Evolutionary conservation across 1,140 invertebrate genomes (phyloP).

Genomic region (Whitmania pigra): DNA sequence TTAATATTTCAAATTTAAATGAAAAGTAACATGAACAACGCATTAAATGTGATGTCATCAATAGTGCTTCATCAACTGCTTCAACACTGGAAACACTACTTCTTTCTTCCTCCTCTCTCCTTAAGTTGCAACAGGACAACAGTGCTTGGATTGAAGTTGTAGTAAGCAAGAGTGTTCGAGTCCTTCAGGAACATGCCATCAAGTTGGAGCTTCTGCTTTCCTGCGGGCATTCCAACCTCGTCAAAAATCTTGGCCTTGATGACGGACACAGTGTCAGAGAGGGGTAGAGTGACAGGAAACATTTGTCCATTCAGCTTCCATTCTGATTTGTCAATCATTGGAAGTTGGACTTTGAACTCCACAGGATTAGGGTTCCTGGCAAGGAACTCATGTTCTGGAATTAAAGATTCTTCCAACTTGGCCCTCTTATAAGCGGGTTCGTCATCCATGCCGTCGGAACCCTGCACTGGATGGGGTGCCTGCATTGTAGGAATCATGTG

Average conservation of each 20-base stretch:
- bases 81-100: conserved; percentile 46
- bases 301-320: conserved; percentile 88
- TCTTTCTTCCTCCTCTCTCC: conserved; percentile 93
- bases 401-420: conserved; percentile 77
- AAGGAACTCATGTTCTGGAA: conserved; percentile 73
- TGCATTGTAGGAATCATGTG: conserved; percentile 23
- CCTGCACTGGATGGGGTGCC: conserved; percentile 25
- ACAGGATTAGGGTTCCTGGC: conserved; percentile 60
- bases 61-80: no score
- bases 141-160: conserved; percentile 74
- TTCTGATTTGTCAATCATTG: conserved; percentile 77
- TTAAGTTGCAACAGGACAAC: conserved; percentile 81
- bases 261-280: conserved; percentile 64
- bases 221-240: conserved; percentile 74
- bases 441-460: conserved; percentile 48
- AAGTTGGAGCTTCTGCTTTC: conserved; percentile 88
- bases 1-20: no score
- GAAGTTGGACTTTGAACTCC: conserved; percentile 65
- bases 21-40: no score
- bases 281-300: conserved; percentile 61
- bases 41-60: no score
- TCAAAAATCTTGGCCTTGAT: conserved; percentile 82
- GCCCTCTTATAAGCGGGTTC: conserved; percentile 75
- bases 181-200: conserved; percentile 97
- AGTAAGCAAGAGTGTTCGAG: conserved; percentile 82